Conservation (phyloP, 1,140 invertebrate species). For the Maniola jurtina region DNA sequence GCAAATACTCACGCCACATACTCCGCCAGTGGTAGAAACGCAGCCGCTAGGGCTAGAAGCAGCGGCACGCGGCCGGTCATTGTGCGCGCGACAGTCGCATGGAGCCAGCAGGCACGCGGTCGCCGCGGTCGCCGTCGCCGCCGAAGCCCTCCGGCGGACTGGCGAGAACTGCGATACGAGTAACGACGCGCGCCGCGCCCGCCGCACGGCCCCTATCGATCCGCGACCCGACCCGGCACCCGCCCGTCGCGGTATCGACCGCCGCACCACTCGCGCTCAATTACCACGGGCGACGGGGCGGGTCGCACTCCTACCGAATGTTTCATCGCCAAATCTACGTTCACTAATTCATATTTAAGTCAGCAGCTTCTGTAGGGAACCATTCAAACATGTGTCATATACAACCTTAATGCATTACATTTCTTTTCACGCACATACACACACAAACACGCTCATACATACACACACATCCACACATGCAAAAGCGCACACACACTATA, state of each 20-base stretch:
- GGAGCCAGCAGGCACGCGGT: slow-evolving; percentile 32
- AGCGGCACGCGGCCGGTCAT: slow-evolving; percentile 65
- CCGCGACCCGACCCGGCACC: slow-evolving; percentile 43
- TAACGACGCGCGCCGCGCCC: slow-evolving; percentile 4
- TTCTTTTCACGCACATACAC: no score
- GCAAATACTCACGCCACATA: slow-evolving; percentile 64
- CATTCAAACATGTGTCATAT: no score
- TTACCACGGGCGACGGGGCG: slow-evolving; percentile 45
- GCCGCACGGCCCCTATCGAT: slow-evolving; percentile 39
- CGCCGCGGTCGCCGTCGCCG: slow-evolving; percentile 45
- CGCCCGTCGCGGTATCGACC: slow-evolving; percentile 54
- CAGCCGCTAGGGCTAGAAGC: slow-evolving; percentile 56
- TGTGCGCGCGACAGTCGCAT: slow-evolving; percentile 48
- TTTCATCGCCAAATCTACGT: slow-evolving; percentile 1
- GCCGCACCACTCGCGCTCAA: slow-evolving; percentile 56
- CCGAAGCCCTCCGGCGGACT: slow-evolving; percentile 55
- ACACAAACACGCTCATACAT: no score
- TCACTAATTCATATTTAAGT: no score
- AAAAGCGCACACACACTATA: no score
- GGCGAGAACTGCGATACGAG: slow-evolving; percentile 23
- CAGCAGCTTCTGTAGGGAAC: no score
- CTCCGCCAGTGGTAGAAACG: slow-evolving; percentile 59
- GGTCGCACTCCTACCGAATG: slow-evolving; percentile 42
- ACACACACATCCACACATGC: no score
- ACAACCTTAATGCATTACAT: no score